Conservation (phyloP, 1,140 invertebrate species). For the Lepidurus arcticus region DNA sequence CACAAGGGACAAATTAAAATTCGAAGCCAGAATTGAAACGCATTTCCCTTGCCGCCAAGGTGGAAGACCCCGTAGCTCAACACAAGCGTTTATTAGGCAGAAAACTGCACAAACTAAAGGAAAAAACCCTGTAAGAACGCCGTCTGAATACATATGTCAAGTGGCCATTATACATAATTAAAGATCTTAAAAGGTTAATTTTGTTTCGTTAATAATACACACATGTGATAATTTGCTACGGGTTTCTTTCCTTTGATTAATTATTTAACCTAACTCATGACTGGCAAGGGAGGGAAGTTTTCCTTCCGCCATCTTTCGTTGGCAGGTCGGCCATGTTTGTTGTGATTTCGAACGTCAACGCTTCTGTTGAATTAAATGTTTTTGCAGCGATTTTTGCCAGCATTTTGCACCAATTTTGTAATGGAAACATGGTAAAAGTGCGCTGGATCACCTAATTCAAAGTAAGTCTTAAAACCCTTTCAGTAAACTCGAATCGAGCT, state of each 20-base stretch:
- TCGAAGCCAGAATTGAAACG: neutral
- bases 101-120: neutral
- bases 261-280: neutral
- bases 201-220: too few species aligned
- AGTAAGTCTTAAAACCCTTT: neutral
- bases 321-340: slow-evolving; percentile 20
- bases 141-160: too few species aligned
- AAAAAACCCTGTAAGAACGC: neutral
- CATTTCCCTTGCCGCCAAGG: neutral
- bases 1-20: neutral
- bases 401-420: slow-evolving; percentile 15
- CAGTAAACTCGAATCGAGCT: neutral
- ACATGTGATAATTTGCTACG: neutral
- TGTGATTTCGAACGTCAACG: slow-evolving; percentile 21
- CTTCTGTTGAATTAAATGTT: slow-evolving; percentile 19
- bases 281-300: neutral
- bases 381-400: slow-evolving; percentile 17
- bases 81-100: neutral
- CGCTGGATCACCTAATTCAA: neutral
- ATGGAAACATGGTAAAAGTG: slow-evolving; percentile 8
- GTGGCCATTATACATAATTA: too few species aligned
- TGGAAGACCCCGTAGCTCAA: slow-evolving; percentile 6
- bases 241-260: too few species aligned
- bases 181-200: too few species aligned
- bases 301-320: slow-evolving; percentile 4